phyloP scores from a whole-genome alignment of 2,888 invertebrate species.

The Acrocera orbiculus region DNA sequence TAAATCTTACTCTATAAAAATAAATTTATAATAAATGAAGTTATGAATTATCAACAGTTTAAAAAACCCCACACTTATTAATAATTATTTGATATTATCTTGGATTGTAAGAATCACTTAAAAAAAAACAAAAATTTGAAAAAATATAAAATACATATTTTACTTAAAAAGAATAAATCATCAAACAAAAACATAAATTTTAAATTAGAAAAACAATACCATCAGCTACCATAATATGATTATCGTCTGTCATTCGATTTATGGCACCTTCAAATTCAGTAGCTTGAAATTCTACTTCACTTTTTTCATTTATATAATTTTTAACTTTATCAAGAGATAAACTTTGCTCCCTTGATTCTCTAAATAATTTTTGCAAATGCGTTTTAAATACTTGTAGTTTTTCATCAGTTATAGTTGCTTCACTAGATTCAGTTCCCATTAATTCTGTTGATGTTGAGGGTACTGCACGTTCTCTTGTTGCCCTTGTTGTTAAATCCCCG shows the following conservation, averaged over 20 bases:
- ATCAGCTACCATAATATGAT: conserved; percentile 82
- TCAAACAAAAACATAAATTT: conserved; percentile 12
- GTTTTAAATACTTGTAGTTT: conserved; percentile 50
- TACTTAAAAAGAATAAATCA: no score
- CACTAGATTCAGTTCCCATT: conserved; percentile 11
- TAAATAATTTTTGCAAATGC: conserved; percentile 56
- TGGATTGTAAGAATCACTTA: no score
- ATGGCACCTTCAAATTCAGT: conserved; percentile 66
- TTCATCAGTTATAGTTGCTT: conserved; percentile 28
- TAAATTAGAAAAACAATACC: conserved; percentile 69
- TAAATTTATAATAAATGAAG: no score
- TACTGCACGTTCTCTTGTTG: conserved; percentile 22
- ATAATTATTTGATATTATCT: no score
- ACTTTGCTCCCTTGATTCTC: conserved; percentile 57
- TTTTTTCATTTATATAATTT: conserved; percentile 45
- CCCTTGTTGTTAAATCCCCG: conserved; percentile 27
- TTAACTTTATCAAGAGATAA: conserved; percentile 47
- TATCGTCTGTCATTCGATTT: conserved; percentile 67
- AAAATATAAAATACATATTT: no score
- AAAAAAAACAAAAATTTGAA: no score
- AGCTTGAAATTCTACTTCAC: conserved; percentile 39
- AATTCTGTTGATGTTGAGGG: conserved; percentile 10
- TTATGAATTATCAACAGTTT: no score
- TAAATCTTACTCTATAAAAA: no score
- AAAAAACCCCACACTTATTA: no score